Evolutionary conservation across 2,888 invertebrate species (phyloP).

Genomic region (Cecidostiba fungosa): DNA sequence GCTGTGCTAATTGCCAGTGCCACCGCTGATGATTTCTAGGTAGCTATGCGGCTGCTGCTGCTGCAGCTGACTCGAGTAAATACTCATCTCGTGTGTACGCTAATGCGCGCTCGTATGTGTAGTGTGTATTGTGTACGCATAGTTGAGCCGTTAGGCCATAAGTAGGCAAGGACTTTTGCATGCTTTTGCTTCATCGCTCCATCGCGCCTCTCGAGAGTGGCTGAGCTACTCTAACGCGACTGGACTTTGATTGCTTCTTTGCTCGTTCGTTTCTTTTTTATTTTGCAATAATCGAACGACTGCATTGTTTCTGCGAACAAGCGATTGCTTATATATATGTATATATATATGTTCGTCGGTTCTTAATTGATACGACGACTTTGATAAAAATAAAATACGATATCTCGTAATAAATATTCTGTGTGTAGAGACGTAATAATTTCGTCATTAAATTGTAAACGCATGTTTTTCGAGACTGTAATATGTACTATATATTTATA

Average conservation of each 20-base stretch:
- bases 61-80: neutral
- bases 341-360: too few species aligned
- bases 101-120: neutral
- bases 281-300: neutral
- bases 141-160: constrained; percentile 9
- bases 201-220: neutral
- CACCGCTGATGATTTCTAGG: neutral
- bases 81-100: neutral
- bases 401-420: too few species aligned
- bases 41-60: neutral
- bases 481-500: neutral
- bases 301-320: neutral
- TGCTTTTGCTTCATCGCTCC: neutral
- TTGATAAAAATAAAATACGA: too few species aligned
- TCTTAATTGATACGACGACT: too few species aligned
- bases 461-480: neutral
- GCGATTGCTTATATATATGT: neutral
- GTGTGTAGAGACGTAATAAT: neutral
- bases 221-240: constrained; percentile 13
- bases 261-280: neutral
- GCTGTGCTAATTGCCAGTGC: neutral
- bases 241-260: neutral
- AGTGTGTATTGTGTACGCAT: neutral
- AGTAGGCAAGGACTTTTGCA: constrained; percentile 18
- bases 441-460: neutral